Evolutionary conservation across 2,888 invertebrate genomes (phyloP).

Genomic region (Gastracanthus pulcherrimus): DNA sequence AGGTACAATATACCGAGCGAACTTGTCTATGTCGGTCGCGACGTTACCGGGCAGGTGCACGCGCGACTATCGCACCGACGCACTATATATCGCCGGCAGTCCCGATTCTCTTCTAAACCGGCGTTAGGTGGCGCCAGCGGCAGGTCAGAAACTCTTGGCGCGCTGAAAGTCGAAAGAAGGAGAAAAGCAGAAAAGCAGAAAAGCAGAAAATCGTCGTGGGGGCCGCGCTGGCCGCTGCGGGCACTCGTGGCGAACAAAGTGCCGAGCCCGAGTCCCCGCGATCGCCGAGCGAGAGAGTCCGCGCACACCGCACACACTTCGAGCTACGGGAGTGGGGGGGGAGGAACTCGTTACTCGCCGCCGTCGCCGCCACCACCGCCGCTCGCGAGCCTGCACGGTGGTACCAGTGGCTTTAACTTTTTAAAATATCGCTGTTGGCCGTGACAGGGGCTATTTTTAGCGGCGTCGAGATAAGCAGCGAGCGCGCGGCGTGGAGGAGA

Average conservation of each 20-base stretch:
- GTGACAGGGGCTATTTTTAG: conserved; percentile 77
- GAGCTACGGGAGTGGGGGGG: no score
- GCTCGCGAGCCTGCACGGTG: conserved; percentile 1
- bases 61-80: neutral
- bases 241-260: conserved; percentile 13
- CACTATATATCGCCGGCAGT: neutral
- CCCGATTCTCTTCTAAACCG: neutral
- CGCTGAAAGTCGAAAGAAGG: neutral
- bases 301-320: no score
- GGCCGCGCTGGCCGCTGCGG: neutral
- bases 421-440: conserved; percentile 76
- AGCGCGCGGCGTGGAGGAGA: conserved; percentile 52
- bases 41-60: conserved; percentile 7
- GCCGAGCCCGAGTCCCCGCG: neutral
- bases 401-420: conserved; percentile 69
- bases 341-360: conserved; percentile 38
- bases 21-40: neutral
- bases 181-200: conserved; percentile 14
- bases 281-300: neutral
- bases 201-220: conserved; percentile 23
- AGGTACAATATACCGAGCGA: neutral
- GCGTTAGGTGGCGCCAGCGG: neutral
- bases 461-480: conserved; percentile 74
- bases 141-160: neutral
- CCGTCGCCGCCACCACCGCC: neutral